Evolutionary conservation across 1,140 invertebrate genomes (phyloP).

Genomic region (Gyrodactylus bullatarudis): DNA sequence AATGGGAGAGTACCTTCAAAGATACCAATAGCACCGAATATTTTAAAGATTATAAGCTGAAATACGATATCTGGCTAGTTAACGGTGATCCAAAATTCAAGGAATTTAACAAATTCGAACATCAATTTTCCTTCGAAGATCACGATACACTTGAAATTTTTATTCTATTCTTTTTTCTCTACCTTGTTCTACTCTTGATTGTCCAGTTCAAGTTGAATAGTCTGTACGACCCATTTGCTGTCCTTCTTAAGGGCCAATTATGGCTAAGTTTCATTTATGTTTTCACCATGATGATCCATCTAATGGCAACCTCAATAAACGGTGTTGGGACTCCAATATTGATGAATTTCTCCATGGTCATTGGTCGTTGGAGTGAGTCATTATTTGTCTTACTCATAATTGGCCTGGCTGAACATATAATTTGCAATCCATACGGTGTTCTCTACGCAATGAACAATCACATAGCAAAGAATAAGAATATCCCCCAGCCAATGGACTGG

Average conservation of each 20-base stretch:
- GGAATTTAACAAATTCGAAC: slow-evolving; percentile 38
- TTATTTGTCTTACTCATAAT: background rate
- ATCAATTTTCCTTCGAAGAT: slow-evolving; percentile 71
- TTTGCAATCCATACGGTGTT: background rate
- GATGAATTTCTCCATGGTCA: background rate
- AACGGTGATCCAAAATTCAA: slow-evolving; percentile 49
- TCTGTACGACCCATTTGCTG: background rate
- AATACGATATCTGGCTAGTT: slow-evolving; percentile 79
- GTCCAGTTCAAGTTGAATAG: background rate
- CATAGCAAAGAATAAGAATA: background rate
- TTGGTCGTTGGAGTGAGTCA: background rate
- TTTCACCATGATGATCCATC: background rate
- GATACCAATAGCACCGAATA: slow-evolving; percentile 12
- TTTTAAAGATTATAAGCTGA: slow-evolving; percentile 31
- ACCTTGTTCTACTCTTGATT: slow-evolving; percentile 31
- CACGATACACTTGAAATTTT: slow-evolving; percentile 61
- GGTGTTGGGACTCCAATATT: background rate
- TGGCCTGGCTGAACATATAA: background rate
- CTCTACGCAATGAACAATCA: background rate
- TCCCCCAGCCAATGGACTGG: background rate
- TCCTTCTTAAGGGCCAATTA: background rate
- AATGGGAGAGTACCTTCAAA: slow-evolving; percentile 13
- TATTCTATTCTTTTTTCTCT: slow-evolving; percentile 48
- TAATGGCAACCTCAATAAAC: background rate
- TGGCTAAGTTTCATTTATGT: background rate